Evolutionary conservation across 1,140 invertebrate species (phyloP), one percentile per base, ranked within the genome.

Genomic region (Aethina tumida): DNA sequence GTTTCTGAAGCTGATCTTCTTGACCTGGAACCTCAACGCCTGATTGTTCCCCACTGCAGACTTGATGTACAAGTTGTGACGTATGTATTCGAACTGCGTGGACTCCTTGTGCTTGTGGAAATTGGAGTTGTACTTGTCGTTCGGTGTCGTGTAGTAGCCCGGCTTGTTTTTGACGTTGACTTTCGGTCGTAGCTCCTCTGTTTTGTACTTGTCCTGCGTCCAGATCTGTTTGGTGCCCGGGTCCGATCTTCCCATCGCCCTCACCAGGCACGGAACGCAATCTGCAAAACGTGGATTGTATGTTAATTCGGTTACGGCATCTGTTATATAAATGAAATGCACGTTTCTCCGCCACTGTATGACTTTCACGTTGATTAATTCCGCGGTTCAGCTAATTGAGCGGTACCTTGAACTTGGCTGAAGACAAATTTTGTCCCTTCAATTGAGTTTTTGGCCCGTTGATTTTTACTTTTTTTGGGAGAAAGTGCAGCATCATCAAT

Each of bases 41-140:
- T 54, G 45, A 50, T 54, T 61, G 48, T 48, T 70, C 64, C 47
- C 59, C 34, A 73, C 70, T 29, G 68, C 70, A 30, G 70, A 72
- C 49, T 75, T 75, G 32, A 77, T 67, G 30, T 71, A 68, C 12
- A 72, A 58, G 43, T 73, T 74, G 45, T 73, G 69, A 39, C 67
- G 64, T 16, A 75, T 62, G 39, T 76, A 74, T n/a, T 59, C 50
- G 30, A 45, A 42, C 17, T 60, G 55, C 4, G 41, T 34, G 9
- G 30, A 19, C 15, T 43, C 34, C 33, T 41, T 39, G 7, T 38
- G 28, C 17, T 28, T 20, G 6, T 38, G 17, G 26, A 33, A 19
- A 33, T 26, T 65, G 47, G 62, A 63, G 35, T 60, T 34, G 45
- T 66, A 63, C 50, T 60, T 67, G 49, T 69, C 69, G 43, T 66